Evolutionary conservation across 2,113 vertebrate genomes (phyloP).

Genomic region (Microcebus jonahi): DNA sequence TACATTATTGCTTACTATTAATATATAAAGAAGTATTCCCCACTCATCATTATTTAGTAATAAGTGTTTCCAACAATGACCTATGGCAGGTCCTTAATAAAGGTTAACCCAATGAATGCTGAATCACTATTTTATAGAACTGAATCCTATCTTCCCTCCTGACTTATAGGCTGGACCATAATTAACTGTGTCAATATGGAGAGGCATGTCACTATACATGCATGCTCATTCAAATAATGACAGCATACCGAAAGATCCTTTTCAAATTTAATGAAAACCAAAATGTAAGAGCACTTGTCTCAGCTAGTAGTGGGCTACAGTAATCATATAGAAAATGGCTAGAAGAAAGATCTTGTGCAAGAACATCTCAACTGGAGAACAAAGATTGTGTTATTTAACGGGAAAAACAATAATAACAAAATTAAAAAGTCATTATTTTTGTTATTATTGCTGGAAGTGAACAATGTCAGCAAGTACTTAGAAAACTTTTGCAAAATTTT

Average conservation of each 20-base stretch:
- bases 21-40: not conserved
- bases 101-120: not conserved
- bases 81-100: not conserved
- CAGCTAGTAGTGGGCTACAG: constrained; percentile 55
- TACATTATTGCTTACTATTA: constrained; percentile 27
- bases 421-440: constrained; percentile 1
- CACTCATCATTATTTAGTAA: no score
- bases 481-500: constrained; percentile 65
- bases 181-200: not conserved
- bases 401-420: constrained; percentile 2
- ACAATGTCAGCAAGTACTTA: constrained; percentile 57
- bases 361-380: constrained; percentile 73
- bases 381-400: constrained; percentile 62
- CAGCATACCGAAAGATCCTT: not conserved
- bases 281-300: constrained; percentile 73
- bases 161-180: not conserved
- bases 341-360: constrained; percentile 57
- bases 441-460: constrained; percentile 56
- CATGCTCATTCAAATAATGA: not conserved
- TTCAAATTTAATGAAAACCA: constrained; percentile 42
- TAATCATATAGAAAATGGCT: constrained; percentile 70
- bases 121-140: not conserved
- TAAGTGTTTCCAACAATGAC: not conserved
- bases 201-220: not conserved
- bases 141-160: not conserved